Evolutionary conservation across 2,888 invertebrate species (phyloP).

Genomic region (Acanthosepion lycidas): DNA sequence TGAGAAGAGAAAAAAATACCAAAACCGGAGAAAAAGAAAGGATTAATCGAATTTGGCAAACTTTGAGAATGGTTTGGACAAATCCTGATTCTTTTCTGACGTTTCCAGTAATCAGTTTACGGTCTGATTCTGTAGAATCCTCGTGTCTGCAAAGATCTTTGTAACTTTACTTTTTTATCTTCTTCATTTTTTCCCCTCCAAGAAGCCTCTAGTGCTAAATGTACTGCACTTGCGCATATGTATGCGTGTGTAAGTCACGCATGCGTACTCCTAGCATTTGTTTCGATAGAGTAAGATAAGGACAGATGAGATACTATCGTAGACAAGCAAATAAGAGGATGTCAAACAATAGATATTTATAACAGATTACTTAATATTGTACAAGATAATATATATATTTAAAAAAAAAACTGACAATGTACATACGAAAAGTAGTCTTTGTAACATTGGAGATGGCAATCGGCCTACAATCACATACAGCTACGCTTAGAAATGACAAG

Average conservation of each 20-base stretch:
- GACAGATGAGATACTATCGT: not conserved
- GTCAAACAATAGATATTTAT: not conserved
- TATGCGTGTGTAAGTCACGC: not conserved
- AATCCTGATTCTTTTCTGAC: not conserved
- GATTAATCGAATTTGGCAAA: not conserved
- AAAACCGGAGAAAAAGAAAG: not conserved
- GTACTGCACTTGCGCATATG: not conserved
- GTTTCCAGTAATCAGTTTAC: not conserved
- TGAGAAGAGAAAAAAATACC: not conserved
- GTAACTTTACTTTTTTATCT: not conserved
- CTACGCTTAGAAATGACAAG: no score
- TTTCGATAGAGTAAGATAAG: not conserved
- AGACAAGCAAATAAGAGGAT: not conserved
- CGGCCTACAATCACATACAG: no score
- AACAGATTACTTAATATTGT: not conserved
- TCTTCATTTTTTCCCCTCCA: not conserved
- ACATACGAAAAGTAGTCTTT: no score
- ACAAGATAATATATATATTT: not conserved
- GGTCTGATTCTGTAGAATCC: not conserved
- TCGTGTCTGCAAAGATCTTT: slow-evolving; percentile 10
- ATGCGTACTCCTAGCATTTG: not conserved
- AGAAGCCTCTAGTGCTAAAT: not conserved
- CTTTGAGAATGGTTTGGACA: not conserved
- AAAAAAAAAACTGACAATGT: no score
- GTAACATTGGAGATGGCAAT: no score